These are phyloP conservation scores for Zeus faber DNA, from an alignment of 2,113 vertebrate genomes.

Conservation along the genomic window DNA sequence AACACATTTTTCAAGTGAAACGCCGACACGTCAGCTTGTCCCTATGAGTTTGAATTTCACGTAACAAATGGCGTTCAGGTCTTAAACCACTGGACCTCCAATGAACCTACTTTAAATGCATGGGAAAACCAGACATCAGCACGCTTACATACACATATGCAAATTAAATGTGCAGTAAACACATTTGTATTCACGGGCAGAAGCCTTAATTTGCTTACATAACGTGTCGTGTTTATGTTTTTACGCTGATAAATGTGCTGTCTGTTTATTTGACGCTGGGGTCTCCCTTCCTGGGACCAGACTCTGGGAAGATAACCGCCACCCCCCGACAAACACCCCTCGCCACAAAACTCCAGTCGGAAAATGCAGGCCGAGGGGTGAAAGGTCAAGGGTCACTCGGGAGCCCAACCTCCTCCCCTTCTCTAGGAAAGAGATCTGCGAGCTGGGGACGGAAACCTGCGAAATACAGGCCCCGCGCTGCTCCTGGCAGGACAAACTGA, in stretches of 20 bases:
- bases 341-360: conserved; percentile 31
- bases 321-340: conserved; percentile 24
- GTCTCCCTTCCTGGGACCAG: conserved; percentile 17
- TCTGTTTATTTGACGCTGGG: conserved; percentile 52
- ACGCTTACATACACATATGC: conserved; percentile 2
- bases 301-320: conserved; percentile 62
- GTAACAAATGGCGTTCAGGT: neutral
- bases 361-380: conserved; percentile 49
- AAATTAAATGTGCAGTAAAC: conserved; percentile 12
- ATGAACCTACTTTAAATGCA: neutral
- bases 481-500: neutral
- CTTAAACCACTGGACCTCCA: neutral
- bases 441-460: conserved; percentile 20
- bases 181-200: no score
- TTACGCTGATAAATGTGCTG: conserved; percentile 49
- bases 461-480: neutral
- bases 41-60: neutral
- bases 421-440: conserved; percentile 27
- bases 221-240: conserved; percentile 44
- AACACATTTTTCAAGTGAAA: no score
- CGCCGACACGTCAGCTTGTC: no score
- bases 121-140: neutral
- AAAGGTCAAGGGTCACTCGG: conserved; percentile 42
- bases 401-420: conserved; percentile 48
- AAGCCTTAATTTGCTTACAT: conserved; percentile 20